Percentiles rank a stretch among this genome's conserved stretches.
phyloP scores from a whole-genome alignment of 1,140 invertebrate genomes.

The Nomia melanderi region DNA sequence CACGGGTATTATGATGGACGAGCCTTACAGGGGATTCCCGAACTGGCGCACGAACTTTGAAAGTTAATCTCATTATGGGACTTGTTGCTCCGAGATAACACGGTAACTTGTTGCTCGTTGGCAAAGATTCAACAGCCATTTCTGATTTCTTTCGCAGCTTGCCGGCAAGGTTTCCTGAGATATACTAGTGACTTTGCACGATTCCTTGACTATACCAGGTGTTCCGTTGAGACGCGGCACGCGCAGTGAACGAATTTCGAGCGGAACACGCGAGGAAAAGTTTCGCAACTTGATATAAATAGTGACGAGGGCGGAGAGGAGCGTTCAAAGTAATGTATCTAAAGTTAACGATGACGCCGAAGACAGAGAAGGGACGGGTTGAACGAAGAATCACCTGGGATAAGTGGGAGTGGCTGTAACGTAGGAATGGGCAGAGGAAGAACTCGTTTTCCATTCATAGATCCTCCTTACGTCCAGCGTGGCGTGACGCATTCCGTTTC shows the following conservation, averaged over 20 bases:
- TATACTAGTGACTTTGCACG: background rate
- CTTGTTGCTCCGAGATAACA: conserved; percentile 9
- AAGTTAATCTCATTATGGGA: conserved; percentile 1
- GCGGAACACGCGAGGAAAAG: background rate
- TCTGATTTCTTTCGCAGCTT: background rate
- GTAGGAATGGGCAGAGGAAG: conserved; percentile 9
- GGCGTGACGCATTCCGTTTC: background rate
- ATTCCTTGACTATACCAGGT: background rate
- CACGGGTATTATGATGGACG: background rate
- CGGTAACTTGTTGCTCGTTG: conserved; percentile 26
- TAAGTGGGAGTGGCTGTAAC: conserved; percentile 10
- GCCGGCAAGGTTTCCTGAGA: background rate
- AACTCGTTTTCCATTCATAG: conserved; percentile 14
- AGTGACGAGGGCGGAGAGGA: no score
- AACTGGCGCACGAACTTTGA: background rate
- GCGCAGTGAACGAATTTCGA: background rate
- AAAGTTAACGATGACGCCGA: background rate
- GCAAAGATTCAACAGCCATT: conserved; percentile 10
- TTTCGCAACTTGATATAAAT: background rate
- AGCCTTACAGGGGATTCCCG: background rate
- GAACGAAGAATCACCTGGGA: background rate
- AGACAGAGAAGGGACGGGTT: background rate
- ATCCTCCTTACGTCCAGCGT: background rate
- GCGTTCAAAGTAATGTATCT: background rate
- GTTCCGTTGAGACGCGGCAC: background rate